A percentile compares a stretch with the other conserved stretches of the same genome.
These are phyloP conservation scores for Drosophila arawakana DNA, from an alignment of 1,140 invertebrate genomes.

Conservation along the genomic window DNA sequence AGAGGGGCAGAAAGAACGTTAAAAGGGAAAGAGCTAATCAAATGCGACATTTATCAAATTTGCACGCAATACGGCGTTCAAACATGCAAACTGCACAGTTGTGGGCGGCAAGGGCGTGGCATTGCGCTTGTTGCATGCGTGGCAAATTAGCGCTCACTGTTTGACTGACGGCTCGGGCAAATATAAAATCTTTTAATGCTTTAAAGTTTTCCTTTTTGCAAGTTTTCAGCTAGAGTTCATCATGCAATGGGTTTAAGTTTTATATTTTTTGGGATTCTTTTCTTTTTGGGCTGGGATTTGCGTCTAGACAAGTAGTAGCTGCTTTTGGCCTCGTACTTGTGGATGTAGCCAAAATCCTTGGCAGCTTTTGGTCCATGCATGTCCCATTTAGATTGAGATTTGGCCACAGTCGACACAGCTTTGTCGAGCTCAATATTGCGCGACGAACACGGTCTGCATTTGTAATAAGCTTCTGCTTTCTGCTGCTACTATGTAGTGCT, in stretches of 20 bases:
- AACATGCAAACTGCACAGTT: slow-evolving; percentile 57
- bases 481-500: background rate
- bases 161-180: slow-evolving; percentile 3
- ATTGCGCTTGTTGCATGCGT: slow-evolving; percentile 44
- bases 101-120: slow-evolving; percentile 24
- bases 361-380: slow-evolving; percentile 33
- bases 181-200: slow-evolving; percentile 5
- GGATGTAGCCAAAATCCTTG: slow-evolving; percentile 17
- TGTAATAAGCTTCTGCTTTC: slow-evolving; percentile 56
- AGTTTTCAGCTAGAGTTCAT: background rate
- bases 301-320: slow-evolving; percentile 35
- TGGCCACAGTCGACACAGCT: slow-evolving; percentile 48
- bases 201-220: slow-evolving; percentile 10
- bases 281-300: slow-evolving; percentile 23
- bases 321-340: background rate
- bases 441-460: slow-evolving; percentile 71
- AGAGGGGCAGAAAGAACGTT: background rate
- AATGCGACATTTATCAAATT: slow-evolving; percentile 77
- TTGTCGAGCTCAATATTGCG: slow-evolving; percentile 40
- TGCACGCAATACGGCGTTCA: slow-evolving; percentile 64
- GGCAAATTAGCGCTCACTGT: slow-evolving; percentile 45
- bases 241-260: background rate
- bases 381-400: slow-evolving; percentile 56
- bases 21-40: slow-evolving; percentile 56
- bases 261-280: background rate